A percentile compares a stretch with the other conserved stretches of the same genome.
Evolutionary conservation across 2,888 invertebrate genomes (phyloP).

Genomic region (Hedychridium roseum): DNA sequence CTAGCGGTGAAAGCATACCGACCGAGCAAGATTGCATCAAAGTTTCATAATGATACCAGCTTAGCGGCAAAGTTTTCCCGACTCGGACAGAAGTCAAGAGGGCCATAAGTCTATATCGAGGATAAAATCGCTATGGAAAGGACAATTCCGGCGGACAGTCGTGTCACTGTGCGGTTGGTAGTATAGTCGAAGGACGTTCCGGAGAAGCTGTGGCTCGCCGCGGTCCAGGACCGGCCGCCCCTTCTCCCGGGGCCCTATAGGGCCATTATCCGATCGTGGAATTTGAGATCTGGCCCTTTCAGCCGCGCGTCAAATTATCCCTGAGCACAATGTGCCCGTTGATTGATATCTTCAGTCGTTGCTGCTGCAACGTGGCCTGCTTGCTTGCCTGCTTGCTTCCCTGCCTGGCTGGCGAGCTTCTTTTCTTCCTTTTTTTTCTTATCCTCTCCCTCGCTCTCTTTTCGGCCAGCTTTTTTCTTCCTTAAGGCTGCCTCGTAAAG

Average conservation of each 20-base stretch:
- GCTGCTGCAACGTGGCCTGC: conserved; percentile 40
- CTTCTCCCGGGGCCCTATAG: conserved; percentile 36
- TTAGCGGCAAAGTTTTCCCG: too few relatives aligned
- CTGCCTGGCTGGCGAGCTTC: conserved; percentile 13
- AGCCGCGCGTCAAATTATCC: conserved; percentile 61
- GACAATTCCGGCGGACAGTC: conserved; percentile 23
- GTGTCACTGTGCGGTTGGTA: too few relatives aligned
- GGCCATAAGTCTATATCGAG: too few relatives aligned
- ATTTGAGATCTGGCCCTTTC: conserved; percentile 59
- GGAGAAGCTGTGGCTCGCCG: conserved; percentile 31
- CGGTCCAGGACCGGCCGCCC: too few relatives aligned
- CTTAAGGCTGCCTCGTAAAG: conserved; percentile 30
- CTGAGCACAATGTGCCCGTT: conserved; percentile 58
- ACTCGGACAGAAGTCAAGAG: too few relatives aligned
- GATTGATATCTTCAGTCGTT: conserved; percentile 60
- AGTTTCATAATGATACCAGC: too few relatives aligned
- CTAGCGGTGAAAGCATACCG: too few relatives aligned
- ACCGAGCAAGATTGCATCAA: too few relatives aligned
- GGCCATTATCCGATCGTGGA: conserved; percentile 57
- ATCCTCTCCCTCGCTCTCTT: conserved; percentile 12
- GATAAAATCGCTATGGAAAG: too few relatives aligned
- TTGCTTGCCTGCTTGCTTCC: conserved; percentile 9
- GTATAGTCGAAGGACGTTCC: conserved; percentile 13
- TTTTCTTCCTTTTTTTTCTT: conserved; percentile 18
- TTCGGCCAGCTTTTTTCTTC: conserved; percentile 15